Conservation (phyloP, 1,140 invertebrate genomes). For the Zaprionus ghesquierei region DNA sequence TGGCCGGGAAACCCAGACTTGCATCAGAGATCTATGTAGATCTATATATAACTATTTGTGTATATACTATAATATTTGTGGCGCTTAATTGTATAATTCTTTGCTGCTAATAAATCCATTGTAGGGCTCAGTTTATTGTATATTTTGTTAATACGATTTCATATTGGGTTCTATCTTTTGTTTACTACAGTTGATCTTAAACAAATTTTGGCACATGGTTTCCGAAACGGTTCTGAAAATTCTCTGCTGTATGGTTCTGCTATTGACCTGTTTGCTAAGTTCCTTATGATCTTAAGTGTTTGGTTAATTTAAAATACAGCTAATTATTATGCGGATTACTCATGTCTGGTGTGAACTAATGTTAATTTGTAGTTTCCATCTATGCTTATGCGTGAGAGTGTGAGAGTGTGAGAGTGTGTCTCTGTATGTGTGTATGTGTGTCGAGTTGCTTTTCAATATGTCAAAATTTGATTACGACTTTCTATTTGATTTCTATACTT, state of each 20-base stretch:
- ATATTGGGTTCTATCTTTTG: conserved; percentile 16
- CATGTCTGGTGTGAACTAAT: conserved; percentile 48
- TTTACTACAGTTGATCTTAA: conserved; percentile 36
- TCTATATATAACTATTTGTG: conserved; percentile 15
- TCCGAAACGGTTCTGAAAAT: conserved; percentile 61
- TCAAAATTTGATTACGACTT: conserved; percentile 73
- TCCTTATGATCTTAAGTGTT: conserved; percentile 35
- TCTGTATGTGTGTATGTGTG: conserved; percentile 34
- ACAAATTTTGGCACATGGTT: conserved; percentile 79
- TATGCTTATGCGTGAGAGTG: conserved; percentile 38
- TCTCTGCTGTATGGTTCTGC: not conserved
- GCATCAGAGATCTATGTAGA: conserved; percentile 11
- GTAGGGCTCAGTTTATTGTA: conserved; percentile 57
- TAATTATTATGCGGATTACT: conserved; percentile 67
- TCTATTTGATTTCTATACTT: conserved; percentile 65
- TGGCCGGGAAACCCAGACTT: not conserved
- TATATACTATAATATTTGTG: conserved; percentile 10
- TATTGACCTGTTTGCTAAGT: conserved; percentile 34
- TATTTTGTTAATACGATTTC: conserved; percentile 64
- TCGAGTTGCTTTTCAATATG: conserved; percentile 16
- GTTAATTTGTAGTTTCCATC: conserved; percentile 69
- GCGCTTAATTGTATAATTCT: conserved; percentile 40
- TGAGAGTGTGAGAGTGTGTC: conserved; percentile 15
- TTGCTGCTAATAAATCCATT: conserved; percentile 48
- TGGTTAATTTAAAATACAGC: conserved; percentile 74